phyloP scores from a whole-genome alignment of 2,113 vertebrate species.

The Passer montanus region DNA sequence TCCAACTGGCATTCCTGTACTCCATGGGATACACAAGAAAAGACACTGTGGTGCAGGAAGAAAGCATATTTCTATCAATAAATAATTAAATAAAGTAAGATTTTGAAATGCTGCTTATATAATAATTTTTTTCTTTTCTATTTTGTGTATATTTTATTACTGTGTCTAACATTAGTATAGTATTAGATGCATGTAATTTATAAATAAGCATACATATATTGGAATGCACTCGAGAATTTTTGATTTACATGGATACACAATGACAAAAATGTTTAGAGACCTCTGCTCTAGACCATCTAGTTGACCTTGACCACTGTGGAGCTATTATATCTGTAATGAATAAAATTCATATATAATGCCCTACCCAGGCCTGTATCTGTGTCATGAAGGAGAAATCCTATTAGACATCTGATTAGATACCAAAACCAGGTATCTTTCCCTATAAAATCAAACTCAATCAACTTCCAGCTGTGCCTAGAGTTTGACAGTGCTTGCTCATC shows the following conservation, averaged over 20 bases:
- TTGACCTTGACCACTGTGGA: background rate
- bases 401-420: background rate
- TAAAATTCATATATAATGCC: background rate
- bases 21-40: rapidly evolving
- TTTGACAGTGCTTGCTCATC: background rate
- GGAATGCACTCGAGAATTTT: background rate
- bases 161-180: background rate
- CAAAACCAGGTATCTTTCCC: background rate
- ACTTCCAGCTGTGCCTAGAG: background rate
- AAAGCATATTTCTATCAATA: background rate
- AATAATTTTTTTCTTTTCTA: background rate
- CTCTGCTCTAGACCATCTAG: background rate
- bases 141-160: background rate
- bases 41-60: background rate
- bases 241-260: rapidly evolving
- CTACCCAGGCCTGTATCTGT: background rate
- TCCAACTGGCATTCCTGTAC: background rate
- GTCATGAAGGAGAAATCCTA: background rate
- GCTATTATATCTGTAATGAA: background rate
- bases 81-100: background rate
- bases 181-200: background rate
- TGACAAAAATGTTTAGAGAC: background rate
- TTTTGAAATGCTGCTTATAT: background rate
- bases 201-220: background rate
- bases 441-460: background rate